phyloP scores from a whole-genome alignment of 1,140 invertebrate species.

The Plodia interpunctella region DNA sequence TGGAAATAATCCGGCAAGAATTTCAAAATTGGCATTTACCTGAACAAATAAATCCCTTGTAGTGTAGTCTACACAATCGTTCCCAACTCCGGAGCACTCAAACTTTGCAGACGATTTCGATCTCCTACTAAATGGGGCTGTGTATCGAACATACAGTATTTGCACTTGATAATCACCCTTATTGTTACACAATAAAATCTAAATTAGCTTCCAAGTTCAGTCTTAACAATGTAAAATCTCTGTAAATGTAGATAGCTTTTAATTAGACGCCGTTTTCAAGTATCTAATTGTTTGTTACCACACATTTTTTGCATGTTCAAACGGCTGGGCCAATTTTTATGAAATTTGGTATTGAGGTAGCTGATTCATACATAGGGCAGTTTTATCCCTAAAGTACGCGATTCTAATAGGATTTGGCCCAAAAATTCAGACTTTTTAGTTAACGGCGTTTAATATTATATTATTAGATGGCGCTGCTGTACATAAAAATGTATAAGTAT shows the following conservation, averaged over 20 bases:
- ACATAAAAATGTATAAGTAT: no score
- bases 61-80: slow-evolving; percentile 7
- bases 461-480: no score
- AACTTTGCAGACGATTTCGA: slow-evolving; percentile 76
- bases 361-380: no score
- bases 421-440: no score
- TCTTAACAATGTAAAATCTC: neutral
- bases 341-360: no score
- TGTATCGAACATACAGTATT: slow-evolving; percentile 33
- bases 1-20: neutral
- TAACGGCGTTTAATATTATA: no score
- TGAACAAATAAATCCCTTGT: slow-evolving; percentile 5
- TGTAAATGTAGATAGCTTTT: neutral
- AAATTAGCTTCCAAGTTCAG: neutral
- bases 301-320: neutral
- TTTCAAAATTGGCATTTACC: slow-evolving; percentile 4
- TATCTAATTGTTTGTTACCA: neutral
- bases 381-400: no score
- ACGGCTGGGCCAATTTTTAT: no score
- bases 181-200: neutral
- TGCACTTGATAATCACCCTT: slow-evolving; percentile 12
- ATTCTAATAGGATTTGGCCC: no score
- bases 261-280: neutral
- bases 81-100: slow-evolving; percentile 44
- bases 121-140: slow-evolving; percentile 48